Evolutionary conservation across 2,888 invertebrate species (phyloP).

Genomic region (Smittia aterrima): DNA sequence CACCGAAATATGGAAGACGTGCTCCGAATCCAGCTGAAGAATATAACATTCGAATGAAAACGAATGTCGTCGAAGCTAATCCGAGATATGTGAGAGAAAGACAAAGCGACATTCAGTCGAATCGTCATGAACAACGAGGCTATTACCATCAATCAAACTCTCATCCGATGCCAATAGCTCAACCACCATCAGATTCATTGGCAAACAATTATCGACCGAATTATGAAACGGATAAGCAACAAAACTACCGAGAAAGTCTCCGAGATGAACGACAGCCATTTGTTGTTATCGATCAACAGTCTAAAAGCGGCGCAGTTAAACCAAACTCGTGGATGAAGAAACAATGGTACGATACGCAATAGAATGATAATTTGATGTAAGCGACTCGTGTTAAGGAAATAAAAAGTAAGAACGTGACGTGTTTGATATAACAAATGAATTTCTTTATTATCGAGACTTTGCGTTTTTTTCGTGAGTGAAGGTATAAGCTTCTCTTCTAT

Average conservation of each 20-base stretch:
- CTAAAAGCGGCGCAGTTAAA: background rate
- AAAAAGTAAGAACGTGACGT: conserved; percentile 2
- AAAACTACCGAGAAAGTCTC: conserved; percentile 22
- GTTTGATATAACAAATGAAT: conserved; percentile 13
- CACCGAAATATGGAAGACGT: conserved; percentile 50
- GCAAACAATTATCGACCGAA: conserved; percentile 35
- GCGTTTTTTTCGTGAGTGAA: background rate
- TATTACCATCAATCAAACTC: conserved; percentile 4
- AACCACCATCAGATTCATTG: conserved; percentile 11
- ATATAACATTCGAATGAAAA: conserved; percentile 47
- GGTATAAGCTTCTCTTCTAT: background rate
- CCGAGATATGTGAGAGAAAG: conserved; percentile 47
- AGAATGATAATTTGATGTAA: background rate
- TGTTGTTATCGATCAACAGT: conserved; percentile 26
- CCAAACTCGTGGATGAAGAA: conserved; percentile 38
- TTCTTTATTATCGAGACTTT: conserved; percentile 8
- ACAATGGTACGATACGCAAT: conserved; percentile 36
- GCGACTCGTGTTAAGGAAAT: background rate
- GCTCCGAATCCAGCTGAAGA: conserved; percentile 47
- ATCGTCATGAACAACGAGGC: conserved; percentile 19
- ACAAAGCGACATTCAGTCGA: conserved; percentile 7
- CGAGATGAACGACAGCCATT: conserved; percentile 11
- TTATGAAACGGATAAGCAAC: conserved; percentile 36
- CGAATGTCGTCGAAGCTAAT: conserved; percentile 50
- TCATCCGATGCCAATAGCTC: conserved; percentile 2